These are phyloP conservation scores for Buathra laborator DNA, from an alignment of 2,888 invertebrate species.

Conservation along the genomic window DNA sequence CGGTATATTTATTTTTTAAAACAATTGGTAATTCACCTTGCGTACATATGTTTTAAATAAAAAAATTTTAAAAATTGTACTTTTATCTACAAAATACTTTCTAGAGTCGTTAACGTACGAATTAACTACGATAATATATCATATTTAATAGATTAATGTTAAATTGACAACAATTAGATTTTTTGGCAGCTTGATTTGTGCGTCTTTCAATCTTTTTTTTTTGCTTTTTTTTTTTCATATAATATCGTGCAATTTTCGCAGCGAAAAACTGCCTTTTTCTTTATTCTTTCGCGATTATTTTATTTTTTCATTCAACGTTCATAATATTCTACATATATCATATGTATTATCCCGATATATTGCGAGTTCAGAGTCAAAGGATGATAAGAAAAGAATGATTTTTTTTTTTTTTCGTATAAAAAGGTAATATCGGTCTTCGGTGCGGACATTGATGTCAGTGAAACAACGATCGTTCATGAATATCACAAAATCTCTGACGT, in stretches of 20 bases:
- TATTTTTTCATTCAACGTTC: constrained; percentile 2
- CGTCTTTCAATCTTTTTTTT: constrained; percentile 67
- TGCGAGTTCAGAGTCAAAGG: constrained; percentile 64
- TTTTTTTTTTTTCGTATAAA: not conserved
- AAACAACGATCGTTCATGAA: constrained; percentile 48
- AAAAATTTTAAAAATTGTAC: constrained; percentile 76
- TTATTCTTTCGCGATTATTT: constrained; percentile 12
- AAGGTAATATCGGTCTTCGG: constrained; percentile 55
- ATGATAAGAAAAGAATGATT: not conserved
- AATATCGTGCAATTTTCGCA: constrained; percentile 39
- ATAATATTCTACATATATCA: constrained; percentile 24
- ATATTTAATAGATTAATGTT: constrained; percentile 68
- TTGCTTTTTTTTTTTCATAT: constrained; percentile 23
- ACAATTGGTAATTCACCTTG: constrained; percentile 71
- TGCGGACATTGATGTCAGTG: constrained; percentile 28
- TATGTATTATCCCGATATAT: constrained; percentile 34
- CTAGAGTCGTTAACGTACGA: constrained; percentile 29
- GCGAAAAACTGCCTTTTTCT: constrained; percentile 44
- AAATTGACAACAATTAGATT: constrained; percentile 69
- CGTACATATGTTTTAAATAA: constrained; percentile 73
- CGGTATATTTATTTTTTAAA: constrained; percentile 75
- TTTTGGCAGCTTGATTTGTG: constrained; percentile 80
- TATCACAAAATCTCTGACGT: constrained; percentile 66
- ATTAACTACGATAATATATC: constrained; percentile 64
- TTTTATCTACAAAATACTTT: constrained; percentile 77